Evolutionary conservation across 2,888 invertebrate species (phyloP), one percentile per base, ranked within the genome.

Genomic region (Diploptera punctata): DNA sequence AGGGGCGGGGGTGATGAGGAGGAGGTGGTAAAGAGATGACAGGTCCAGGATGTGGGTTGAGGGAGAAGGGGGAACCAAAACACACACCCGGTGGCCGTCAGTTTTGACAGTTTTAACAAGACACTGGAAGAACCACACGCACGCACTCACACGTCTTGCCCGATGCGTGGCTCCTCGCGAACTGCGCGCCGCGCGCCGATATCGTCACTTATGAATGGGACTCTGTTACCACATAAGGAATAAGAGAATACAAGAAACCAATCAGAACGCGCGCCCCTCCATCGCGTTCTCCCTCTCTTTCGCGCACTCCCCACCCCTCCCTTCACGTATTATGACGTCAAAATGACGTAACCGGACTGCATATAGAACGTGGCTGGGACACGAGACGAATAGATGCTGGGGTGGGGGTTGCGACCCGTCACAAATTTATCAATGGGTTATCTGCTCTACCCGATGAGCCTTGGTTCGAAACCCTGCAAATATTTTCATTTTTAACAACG

Each of bases 161-260:
- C 47, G 70, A 73, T 29, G 62, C 82, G 83, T 82, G 82, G 82
- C 81, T 82, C 81, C 85, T 85, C 86, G 83, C 83, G 81, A 82
- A 87, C 87, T 90, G 72, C 65, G 86, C 87, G 83, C 89, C 83
- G 87, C 89, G 89, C 90, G 88, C 86, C 87, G 86, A 85, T 86
- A 84, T 86, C 84, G 85, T 87, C 87, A 87, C 87, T 91, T 91
- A 92, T 92, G 92, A 92, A 91, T 92, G 92, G 92, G 92, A 90
- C 91, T 85, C 85, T 83, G 89, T 91, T 91, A 91, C 90, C 92
- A 91, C 91, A 91, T 91, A 91, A 91, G 91, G 91, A 91, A 90
- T 90, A 90, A 89, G 88, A 84, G 84, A 79, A 79, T 83, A 81
- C 82, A 78, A 81, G 80, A 81, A 83, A 83, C 87, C 87, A 87